Conservation (phyloP, 2,888 invertebrate species). For the Auanema sp. region DNA sequence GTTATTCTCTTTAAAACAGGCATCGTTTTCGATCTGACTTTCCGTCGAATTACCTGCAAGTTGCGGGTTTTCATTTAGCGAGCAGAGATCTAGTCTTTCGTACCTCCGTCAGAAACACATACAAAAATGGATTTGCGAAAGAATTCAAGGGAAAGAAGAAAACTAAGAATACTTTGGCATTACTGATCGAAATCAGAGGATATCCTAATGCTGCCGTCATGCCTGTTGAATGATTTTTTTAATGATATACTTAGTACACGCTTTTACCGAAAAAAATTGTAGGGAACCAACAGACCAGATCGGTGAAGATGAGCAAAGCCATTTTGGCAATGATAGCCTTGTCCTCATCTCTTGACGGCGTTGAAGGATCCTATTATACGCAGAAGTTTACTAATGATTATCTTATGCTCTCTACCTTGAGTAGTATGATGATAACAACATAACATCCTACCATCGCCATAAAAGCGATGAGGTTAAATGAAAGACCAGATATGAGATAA, state of each 20-base stretch:
- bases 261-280: constrained; percentile 75
- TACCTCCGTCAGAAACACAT: constrained; percentile 88
- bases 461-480: constrained; percentile 90
- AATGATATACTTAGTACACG: not conserved
- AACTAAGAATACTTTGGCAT: constrained; percentile 89
- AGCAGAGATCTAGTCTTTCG: constrained; percentile 6
- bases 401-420: too few species aligned
- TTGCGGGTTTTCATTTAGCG: not conserved
- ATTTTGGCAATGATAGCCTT: constrained; percentile 69
- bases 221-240: constrained; percentile 17
- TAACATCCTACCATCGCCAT: constrained; percentile 81
- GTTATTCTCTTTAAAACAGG: constrained; percentile 41
- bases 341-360: constrained; percentile 47
- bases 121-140: constrained; percentile 95
- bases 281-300: constrained; percentile 96
- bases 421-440: constrained; percentile 51
- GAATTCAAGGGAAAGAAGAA: constrained; percentile 93
- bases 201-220: constrained; percentile 88
- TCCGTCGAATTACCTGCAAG: constrained; percentile 39
- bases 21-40: constrained; percentile 42
- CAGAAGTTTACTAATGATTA: too few species aligned
- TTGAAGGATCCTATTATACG: constrained; percentile 17
- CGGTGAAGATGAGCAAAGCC: constrained; percentile 93
- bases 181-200: constrained; percentile 86
- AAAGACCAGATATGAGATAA: constrained; percentile 69